Percentiles rank a stretch among this genome's conserved stretches.
Evolutionary conservation across 2,888 invertebrate species (phyloP).

Genomic region (Amblyjoppa proteus): DNA sequence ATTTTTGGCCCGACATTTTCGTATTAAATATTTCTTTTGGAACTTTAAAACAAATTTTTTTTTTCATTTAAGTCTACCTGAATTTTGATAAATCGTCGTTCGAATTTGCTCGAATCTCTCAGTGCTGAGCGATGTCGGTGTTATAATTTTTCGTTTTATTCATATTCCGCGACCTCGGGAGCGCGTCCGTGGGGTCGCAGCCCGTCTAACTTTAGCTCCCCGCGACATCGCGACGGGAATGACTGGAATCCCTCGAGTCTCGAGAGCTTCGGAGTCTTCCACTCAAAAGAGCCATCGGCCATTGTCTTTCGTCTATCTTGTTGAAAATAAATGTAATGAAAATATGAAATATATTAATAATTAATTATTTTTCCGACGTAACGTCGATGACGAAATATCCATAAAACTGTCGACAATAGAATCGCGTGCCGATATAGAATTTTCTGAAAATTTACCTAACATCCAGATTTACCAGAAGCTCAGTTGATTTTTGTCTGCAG

Average conservation of each 20-base stretch:
- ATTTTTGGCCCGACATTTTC: background rate
- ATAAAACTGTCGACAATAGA: background rate
- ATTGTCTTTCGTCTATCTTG: background rate
- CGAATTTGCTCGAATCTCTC: background rate
- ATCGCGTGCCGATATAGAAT: background rate
- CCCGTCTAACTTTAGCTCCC: conserved; percentile 68
- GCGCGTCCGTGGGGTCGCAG: conserved; percentile 63
- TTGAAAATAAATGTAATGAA: too few relatives aligned
- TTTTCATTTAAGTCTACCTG: background rate
- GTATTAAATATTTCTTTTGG: background rate
- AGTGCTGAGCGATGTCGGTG: background rate
- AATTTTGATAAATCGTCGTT: background rate
- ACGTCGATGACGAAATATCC: too few relatives aligned
- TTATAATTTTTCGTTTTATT: conserved; percentile 40
- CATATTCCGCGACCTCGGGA: conserved; percentile 55
- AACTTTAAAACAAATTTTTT: background rate
- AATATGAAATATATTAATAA: too few relatives aligned
- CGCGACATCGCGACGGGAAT: conserved; percentile 32
- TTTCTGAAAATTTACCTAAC: background rate
- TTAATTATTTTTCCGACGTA: too few relatives aligned
- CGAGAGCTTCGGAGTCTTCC: conserved; percentile 29
- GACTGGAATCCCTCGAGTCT: conserved; percentile 37
- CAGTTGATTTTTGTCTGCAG: conserved; percentile 10
- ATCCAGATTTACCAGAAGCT: background rate
- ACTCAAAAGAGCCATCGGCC: background rate